Conservation (phyloP, 1,140 invertebrate genomes). For the Thereuonema tuberculata region DNA sequence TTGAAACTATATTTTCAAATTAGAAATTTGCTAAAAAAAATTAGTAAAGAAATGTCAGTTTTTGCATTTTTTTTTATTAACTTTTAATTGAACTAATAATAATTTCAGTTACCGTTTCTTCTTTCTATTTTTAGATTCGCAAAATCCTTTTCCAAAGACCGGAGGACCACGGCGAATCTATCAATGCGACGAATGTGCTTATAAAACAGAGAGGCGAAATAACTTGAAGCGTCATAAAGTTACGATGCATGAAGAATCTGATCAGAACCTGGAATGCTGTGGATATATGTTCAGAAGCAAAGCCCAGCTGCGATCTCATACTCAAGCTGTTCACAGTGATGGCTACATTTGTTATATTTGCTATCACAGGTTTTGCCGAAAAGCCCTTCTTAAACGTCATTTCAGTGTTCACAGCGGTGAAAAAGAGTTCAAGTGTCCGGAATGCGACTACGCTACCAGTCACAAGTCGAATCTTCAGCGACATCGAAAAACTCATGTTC, state of each 20-base stretch:
- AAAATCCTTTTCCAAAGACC: too few relatives aligned
- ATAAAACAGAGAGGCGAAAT: constrained; percentile 36
- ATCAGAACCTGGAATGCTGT: constrained; percentile 34
- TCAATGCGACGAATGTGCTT: constrained; percentile 30
- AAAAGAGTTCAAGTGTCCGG: constrained; percentile 34
- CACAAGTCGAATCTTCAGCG: constrained; percentile 39
- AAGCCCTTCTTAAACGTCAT: constrained; percentile 37
- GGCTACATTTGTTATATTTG: constrained; percentile 35
- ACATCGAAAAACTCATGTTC: too few relatives aligned
- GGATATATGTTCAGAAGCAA: constrained; percentile 32
- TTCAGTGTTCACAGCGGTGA: constrained; percentile 33
- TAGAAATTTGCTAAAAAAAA: too few relatives aligned
- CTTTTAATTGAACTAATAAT: too few relatives aligned
- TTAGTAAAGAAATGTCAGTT: too few relatives aligned
- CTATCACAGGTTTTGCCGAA: constrained; percentile 33
- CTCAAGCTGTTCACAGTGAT: constrained; percentile 30
- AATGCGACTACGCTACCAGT: constrained; percentile 37
- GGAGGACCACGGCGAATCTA: too few relatives aligned
- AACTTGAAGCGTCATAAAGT: constrained; percentile 36
- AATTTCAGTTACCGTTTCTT: too few relatives aligned
- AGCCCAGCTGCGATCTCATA: constrained; percentile 33
- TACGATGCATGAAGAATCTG: constrained; percentile 35
- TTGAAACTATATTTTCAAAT: too few relatives aligned
- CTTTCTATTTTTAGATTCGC: too few relatives aligned
- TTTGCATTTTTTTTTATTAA: too few relatives aligned